Percentiles rank a stretch among this genome's conserved stretches.
These are phyloP conservation scores for Apostichopus californicus DNA, from an alignment of 35 echinoderm and acorn worm genomes.

Conservation along the genomic window DNA sequence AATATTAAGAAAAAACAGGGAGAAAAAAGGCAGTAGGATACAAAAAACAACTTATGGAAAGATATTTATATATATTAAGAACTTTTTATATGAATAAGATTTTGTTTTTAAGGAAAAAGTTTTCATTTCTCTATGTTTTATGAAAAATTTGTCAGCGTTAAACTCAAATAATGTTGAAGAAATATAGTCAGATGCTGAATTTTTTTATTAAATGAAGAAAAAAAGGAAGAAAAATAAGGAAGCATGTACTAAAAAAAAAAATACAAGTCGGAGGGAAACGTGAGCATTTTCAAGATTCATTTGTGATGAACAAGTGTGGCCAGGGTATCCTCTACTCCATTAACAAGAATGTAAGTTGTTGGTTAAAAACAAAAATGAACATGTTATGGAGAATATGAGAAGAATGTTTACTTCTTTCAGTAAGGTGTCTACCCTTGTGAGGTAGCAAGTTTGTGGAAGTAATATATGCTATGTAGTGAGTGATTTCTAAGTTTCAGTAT, in stretches of 20 bases:
- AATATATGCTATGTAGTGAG: neutral
- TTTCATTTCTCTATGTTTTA: slow-evolving; percentile 22
- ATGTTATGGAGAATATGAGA: neutral
- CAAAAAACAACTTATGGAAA: slow-evolving; percentile 8
- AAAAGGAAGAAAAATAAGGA: neutral
- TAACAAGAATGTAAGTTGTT: neutral
- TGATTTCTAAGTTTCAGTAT: neutral
- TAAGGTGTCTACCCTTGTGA: neutral
- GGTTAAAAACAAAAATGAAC: neutral
- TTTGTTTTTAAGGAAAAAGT: neutral
- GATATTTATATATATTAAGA: slow-evolving; percentile 63
- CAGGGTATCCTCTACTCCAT: neutral
- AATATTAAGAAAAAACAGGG: neutral
- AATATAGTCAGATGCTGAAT: neutral
- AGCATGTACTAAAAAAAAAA: neutral
- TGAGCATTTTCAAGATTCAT: neutral
- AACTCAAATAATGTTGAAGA: slow-evolving; percentile 41
- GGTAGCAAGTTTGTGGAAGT: neutral
- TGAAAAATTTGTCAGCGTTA: neutral
- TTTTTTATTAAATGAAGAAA: slow-evolving; percentile 10
- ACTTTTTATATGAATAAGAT: slow-evolving; percentile 47
- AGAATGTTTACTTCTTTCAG: neutral
- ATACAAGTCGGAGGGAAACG: neutral
- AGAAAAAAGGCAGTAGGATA: neutral
- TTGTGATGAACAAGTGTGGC: neutral